Percentiles rank a stretch among this genome's conserved stretches.
Evolutionary conservation across 2,113 vertebrate genomes (phyloP).

Genomic region (Pipra filicauda): DNA sequence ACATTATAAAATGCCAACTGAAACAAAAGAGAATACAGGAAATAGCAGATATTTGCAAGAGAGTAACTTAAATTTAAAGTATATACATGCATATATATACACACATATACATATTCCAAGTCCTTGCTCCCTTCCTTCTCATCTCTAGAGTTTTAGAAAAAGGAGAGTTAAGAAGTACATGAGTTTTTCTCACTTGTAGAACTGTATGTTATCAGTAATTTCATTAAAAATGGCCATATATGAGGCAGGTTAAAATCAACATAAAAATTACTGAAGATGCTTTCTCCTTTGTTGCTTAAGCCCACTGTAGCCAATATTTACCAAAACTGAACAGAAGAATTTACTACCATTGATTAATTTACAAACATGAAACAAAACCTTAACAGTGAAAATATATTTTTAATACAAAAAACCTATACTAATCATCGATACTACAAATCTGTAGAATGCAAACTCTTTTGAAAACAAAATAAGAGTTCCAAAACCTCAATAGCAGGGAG

Average conservation of each 20-base stretch:
- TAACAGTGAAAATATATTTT: not conserved
- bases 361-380: accelerated
- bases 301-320: not conserved
- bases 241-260: not conserved
- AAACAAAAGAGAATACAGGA: not conserved
- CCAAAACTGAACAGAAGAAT: not conserved
- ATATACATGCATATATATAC: not conserved
- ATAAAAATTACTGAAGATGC: not conserved
- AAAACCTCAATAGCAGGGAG: not conserved
- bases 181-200: not conserved
- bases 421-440: not conserved
- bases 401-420: not conserved
- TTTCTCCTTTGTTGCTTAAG: not conserved
- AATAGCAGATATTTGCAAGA: not conserved
- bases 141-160: not conserved
- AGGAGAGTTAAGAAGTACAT: not conserved
- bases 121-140: not conserved
- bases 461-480: not conserved
- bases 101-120: not conserved
- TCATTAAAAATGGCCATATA: not conserved
- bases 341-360: not conserved
- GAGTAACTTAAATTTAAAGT: not conserved
- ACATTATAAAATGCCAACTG: not conserved
- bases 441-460: not conserved
- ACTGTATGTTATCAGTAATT: not conserved